Percentiles rank a stretch among this genome's conserved stretches.
Conservation (phyloP, 2,113 vertebrate species). For the Anthoscopus minutus region DNA sequence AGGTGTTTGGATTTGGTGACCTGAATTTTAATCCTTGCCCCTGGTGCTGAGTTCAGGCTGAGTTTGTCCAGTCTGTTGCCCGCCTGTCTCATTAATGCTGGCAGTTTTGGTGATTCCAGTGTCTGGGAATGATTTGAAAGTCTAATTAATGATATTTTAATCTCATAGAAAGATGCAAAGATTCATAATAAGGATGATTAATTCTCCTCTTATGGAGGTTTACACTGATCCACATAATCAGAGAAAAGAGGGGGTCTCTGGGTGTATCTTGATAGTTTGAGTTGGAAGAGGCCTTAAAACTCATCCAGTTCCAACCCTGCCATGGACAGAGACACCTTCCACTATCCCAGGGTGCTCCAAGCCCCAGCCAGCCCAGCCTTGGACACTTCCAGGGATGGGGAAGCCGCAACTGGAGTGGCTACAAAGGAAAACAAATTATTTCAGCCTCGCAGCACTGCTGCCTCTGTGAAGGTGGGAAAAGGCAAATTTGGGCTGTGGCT, state of each 20-base stretch:
- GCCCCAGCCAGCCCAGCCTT: rapidly evolving
- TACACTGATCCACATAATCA: neutral
- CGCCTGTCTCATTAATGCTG: neutral
- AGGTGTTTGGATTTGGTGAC: neutral
- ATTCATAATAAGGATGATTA: neutral
- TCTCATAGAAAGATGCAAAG: neutral
- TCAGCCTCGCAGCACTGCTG: neutral
- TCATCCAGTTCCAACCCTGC: neutral
- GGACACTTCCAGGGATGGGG: neutral
- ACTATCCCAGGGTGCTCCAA: neutral
- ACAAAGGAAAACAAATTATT: neutral
- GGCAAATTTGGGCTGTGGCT: neutral
- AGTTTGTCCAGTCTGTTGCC: neutral
- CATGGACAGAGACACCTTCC: neutral
- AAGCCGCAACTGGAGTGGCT: neutral
- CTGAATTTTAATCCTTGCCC: neutral
- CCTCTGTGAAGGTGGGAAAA: neutral
- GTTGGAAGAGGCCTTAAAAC: neutral
- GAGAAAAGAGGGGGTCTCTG: neutral
- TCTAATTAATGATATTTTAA: neutral
- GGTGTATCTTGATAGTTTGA: neutral
- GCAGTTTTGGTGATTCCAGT: neutral
- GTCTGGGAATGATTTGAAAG: neutral
- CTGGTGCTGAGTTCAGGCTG: neutral
- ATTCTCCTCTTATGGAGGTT: rapidly evolving